These are phyloP conservation scores for Lynx canadensis DNA, from an alignment of 2,113 vertebrate genomes.

Conservation along the genomic window DNA sequence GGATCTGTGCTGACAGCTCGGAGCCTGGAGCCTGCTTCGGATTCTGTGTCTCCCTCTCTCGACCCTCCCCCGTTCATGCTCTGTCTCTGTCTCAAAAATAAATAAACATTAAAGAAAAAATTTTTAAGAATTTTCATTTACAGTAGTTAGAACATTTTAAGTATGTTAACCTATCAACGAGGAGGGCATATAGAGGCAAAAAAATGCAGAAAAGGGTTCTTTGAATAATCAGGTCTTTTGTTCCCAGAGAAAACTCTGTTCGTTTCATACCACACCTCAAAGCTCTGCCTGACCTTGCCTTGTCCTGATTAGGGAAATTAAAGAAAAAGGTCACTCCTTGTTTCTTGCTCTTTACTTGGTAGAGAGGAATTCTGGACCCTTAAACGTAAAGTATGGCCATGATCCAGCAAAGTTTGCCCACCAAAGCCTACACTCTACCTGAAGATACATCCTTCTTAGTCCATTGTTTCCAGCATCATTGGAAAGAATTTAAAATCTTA, in stretches of 20 bases:
- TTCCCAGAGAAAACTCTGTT: conserved; percentile 22
- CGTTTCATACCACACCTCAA: not conserved
- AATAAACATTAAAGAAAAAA: no score
- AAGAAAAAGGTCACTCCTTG: not conserved
- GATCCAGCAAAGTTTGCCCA: not conserved
- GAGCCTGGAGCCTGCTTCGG: no score
- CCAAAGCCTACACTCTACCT: not conserved
- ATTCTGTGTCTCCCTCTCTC: no score
- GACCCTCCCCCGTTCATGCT: no score
- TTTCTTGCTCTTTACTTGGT: not conserved
- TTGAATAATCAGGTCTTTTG: not conserved
- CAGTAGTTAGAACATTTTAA: not conserved
- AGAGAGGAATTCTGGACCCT: not conserved
- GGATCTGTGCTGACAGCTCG: no score
- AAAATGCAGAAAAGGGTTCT: not conserved
- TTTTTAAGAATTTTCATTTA: conserved; percentile 12
- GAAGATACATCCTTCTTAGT: not conserved
- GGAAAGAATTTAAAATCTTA: conserved; percentile 67
- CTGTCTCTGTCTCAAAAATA: no score
- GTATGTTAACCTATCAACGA: not conserved
- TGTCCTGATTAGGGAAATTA: conserved; percentile 22
- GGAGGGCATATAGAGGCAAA: not conserved
- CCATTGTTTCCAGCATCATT: not conserved
- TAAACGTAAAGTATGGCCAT: not conserved
- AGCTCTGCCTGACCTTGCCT: conserved; percentile 12